Percentiles rank a stretch among this genome's conserved stretches.
These are phyloP conservation scores for Euglossa dilemma DNA, from an alignment of 1,140 invertebrate genomes.

Conservation along the genomic window DNA sequence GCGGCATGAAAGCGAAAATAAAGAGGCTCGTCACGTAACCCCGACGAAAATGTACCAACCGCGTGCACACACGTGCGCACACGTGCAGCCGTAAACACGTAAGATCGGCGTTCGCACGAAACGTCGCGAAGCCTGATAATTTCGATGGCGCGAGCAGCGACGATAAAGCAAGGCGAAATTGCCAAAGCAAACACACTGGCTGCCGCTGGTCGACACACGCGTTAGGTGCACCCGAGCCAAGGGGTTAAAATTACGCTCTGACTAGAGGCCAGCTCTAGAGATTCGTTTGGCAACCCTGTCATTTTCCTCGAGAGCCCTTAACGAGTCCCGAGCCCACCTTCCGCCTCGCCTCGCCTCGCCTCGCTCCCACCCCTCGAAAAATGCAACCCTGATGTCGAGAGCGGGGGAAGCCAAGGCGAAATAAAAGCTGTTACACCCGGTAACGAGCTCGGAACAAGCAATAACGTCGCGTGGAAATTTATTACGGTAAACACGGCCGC, in stretches of 20 bases:
- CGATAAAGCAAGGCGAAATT: constrained; percentile 52
- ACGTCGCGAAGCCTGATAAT: background rate
- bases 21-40: constrained; percentile 13
- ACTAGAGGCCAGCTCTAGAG: constrained; percentile 60
- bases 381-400: constrained; percentile 22
- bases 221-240: constrained; percentile 27
- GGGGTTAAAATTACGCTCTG: constrained; percentile 64
- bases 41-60: background rate
- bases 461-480: constrained; percentile 48
- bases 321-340: constrained; percentile 52
- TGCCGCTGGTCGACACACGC: background rate
- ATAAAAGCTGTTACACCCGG: constrained; percentile 52
- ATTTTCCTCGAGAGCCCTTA: constrained; percentile 70
- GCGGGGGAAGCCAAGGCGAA: constrained; percentile 28
- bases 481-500: constrained; percentile 38
- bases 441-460: constrained; percentile 47
- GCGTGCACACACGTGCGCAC: background rate
- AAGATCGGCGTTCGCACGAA: background rate
- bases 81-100: background rate
- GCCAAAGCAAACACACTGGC: constrained; percentile 34
- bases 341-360: background rate
- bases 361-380: constrained; percentile 42
- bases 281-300: constrained; percentile 70
- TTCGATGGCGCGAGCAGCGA: constrained; percentile 13
- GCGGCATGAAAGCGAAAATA: constrained; percentile 1